Base-by-base conservation (phyloP, 2,888 invertebrate genomes). In the Tiphia femorata region DNA sequence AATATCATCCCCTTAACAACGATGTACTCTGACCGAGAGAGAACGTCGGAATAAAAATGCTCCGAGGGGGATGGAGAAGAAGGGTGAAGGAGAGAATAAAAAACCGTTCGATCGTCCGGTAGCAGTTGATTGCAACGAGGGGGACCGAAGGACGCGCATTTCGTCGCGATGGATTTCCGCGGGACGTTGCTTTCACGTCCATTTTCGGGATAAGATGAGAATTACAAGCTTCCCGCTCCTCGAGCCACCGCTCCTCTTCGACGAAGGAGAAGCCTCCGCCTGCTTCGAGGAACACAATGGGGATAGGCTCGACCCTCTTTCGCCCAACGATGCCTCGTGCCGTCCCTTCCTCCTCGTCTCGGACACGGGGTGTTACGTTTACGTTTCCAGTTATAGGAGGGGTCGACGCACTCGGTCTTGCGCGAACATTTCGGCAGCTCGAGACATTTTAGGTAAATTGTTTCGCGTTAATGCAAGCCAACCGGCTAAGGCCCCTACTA, bases 161-260 rank as follows among this genome's bases (percentile, higher is more conserved):
- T 62, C 52, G 62, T 59, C 69, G 65, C 67, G 58, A 65, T 44
- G 43, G 47, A 40, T 61, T 57, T 43, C 62, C 25, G 53, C 37
- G 61, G 60, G 54, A 61, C 44, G 49, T 50, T 44, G 50, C 33
- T 67, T 56, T n/a, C n/a, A n/a, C 68, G 66, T 65, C 72, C 64
- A 77, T 77, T 78, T 76, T 68, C 62, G 51, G 69, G 71, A 75
- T 76, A 73, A 77, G 74, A 72, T 70, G 70, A 69, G 76, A 76
- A 79, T 77, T 78, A 75, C 70, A 69, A 73, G 65, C 67, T 64
- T 62, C 58, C 62, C 60, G 65, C 70, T 70, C 64, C 6, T 25
- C 8, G 33, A 1, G 33, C 12, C 59, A 52, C 61, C 56, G 54
- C 51, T 69, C 58, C 44, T 48, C 59, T 67, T 52, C 30, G 14